phyloP scores from a whole-genome alignment of 1,140 invertebrate species.

The Saccostrea glomerata region DNA sequence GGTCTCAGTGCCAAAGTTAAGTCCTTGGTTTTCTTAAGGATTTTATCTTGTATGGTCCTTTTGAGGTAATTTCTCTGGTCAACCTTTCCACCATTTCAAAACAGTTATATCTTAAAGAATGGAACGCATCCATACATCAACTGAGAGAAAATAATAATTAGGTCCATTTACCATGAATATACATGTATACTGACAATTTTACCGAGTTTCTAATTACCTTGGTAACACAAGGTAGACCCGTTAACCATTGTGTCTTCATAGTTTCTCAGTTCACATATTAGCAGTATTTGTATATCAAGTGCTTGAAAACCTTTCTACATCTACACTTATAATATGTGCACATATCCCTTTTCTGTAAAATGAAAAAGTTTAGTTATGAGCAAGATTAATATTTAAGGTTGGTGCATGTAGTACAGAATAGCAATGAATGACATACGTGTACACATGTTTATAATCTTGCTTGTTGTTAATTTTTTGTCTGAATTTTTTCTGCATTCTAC shows the following conservation, averaged over 20 bases:
- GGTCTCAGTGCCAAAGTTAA: too few relatives aligned
- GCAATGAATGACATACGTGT: constrained; percentile 3
- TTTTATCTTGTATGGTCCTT: too few relatives aligned
- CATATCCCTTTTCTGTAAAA: constrained; percentile 22
- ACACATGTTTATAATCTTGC: not conserved
- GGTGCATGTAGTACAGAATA: not conserved
- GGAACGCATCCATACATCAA: too few relatives aligned
- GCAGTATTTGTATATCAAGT: constrained; percentile 30
- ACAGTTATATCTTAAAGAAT: too few relatives aligned
- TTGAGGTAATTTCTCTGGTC: too few relatives aligned
- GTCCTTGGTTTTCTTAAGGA: too few relatives aligned
- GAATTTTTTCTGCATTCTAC: constrained; percentile 29
- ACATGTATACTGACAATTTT: not conserved
- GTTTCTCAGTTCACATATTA: not conserved
- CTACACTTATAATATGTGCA: not conserved
- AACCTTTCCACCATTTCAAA: too few relatives aligned
- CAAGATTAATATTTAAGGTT: not conserved
- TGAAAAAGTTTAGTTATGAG: not conserved
- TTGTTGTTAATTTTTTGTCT: constrained; percentile 30
- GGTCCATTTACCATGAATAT: too few relatives aligned
- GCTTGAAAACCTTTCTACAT: constrained; percentile 19
- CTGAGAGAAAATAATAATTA: too few relatives aligned
- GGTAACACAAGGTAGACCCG: not conserved
- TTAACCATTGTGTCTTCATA: not conserved
- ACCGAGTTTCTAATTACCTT: not conserved